Evolutionary conservation across 2,888 invertebrate species (phyloP).

Genomic region (Tolmerus cingulatus): DNA sequence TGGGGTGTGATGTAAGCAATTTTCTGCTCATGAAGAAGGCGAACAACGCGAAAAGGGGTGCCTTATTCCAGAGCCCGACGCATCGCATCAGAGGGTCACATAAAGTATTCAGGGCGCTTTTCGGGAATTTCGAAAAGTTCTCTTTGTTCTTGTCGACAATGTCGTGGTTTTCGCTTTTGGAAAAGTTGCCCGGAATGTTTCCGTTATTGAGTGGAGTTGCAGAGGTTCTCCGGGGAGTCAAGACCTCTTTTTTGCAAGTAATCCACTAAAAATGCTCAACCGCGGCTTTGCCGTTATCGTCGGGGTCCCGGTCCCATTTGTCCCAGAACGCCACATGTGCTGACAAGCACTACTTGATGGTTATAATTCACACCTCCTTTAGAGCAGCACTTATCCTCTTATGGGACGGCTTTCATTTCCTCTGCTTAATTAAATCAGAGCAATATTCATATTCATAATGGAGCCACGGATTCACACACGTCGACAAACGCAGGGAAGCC

Average conservation of each 20-base stretch:
- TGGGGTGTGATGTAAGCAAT: constrained; percentile 24
- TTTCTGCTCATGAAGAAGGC: not conserved
- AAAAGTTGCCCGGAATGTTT: constrained; percentile 18
- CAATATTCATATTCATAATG: not conserved
- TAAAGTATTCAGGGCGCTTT: constrained; percentile 21
- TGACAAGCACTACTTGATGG: constrained; percentile 16
- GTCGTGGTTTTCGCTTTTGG: constrained; percentile 26
- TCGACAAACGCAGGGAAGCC: not conserved
- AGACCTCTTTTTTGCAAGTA: not conserved
- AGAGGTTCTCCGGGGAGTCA: not conserved
- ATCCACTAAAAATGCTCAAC: not conserved
- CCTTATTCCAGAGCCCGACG: not conserved
- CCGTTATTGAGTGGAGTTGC: not conserved
- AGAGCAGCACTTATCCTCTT: not conserved
- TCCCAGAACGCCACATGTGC: not conserved
- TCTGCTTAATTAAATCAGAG: not conserved
- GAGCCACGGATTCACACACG: not conserved
- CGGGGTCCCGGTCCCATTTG: not conserved
- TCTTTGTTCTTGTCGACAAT: constrained; percentile 30
- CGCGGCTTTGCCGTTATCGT: not conserved
- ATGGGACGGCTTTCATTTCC: not conserved
- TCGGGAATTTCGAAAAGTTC: constrained; percentile 14
- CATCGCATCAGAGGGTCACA: constrained; percentile 17
- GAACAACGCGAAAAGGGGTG: not conserved
- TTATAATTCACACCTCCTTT: constrained; percentile 24